Evolutionary conservation across 2,113 vertebrate genomes (phyloP), one percentile per base, ranked within the genome.

Genomic region (Hylia prasina): DNA sequence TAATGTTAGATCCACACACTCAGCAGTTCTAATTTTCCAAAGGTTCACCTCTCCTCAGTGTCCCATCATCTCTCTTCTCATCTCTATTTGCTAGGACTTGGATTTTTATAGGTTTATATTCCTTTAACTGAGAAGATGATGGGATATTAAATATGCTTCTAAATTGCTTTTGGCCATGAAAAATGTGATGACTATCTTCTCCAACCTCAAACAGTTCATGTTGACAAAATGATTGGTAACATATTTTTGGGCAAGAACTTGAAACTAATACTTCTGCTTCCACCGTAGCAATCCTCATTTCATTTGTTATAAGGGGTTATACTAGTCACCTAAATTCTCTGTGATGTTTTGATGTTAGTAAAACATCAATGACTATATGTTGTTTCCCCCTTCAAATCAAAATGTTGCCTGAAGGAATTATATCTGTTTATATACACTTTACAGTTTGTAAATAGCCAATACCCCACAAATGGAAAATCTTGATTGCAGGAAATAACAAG

Each of bases 311-410:
- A 68, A 60, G 19, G 15, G 11, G 44, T 75, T 78, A 40, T 51
- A 50, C 10, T 17, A 8, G 9, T 24, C 69, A 89, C 10, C 30
- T 63, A 54, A 58, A 71, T 66, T 39, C 16, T 70, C 9, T 58
- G 37, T 35, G 47, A 51, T 27, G 14, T 54, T 91, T 70, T 58
- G 61, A 51, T 7, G 1, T 14, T 65, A 30, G 21, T 33, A 54
- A 69, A 89, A 72, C 1, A 2, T 35, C 39, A 50, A 15, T 12
- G 11, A 45, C 17, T 0, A 0, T 6, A 3, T 47, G 12, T 6
- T 78, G 10, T 21, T 80, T 72, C 27, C 13, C 7, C 31, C 28
- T 82, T 81, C 45, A 61, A 57, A 83, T 40, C 31, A 68, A 51
- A 54, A 33, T 2, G 3, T 60, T 0, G 1, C 18, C n/a, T 47